These are phyloP conservation scores for Macrostomum lignano DNA, from an alignment of 1,140 invertebrate species.

Conservation along the genomic window DNA sequence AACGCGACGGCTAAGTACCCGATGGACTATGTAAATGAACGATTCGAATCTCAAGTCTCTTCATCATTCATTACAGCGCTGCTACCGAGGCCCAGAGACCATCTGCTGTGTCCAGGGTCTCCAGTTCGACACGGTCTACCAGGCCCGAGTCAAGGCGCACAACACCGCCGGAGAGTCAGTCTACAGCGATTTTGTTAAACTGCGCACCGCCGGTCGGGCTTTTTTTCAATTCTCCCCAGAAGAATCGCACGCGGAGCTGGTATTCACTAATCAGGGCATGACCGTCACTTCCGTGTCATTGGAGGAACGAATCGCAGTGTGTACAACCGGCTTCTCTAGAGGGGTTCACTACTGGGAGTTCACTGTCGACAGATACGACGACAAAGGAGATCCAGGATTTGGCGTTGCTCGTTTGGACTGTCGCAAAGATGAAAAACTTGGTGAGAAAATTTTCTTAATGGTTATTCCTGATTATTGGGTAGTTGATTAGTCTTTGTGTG, in stretches of 20 bases:
- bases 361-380: slow-evolving; percentile 62
- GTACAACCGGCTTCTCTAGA: slow-evolving; percentile 67
- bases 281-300: slow-evolving; percentile 26
- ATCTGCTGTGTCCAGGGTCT: slow-evolving; percentile 89
- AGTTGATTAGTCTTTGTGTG: no score
- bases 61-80: no score
- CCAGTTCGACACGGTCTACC: slow-evolving; percentile 85
- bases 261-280: not conserved
- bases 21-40: no score
- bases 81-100: slow-evolving; percentile 79
- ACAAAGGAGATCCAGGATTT: slow-evolving; percentile 76
- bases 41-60: no score
- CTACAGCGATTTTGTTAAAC: slow-evolving; percentile 69
- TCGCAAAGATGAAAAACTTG: slow-evolving; percentile 64
- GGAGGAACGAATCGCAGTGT: slow-evolving; percentile 67
- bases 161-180: slow-evolving; percentile 74
- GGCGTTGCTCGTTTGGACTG: slow-evolving; percentile 71
- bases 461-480: no score
- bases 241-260: no score
- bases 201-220: slow-evolving; percentile 89
- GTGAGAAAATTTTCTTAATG: no score
- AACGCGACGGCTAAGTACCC: no score
- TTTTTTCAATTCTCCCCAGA: no score
- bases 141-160: slow-evolving; percentile 81
- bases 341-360: slow-evolving; percentile 90